phyloP scores from a whole-genome alignment of 2,888 invertebrate genomes.

The Lasiommata megera region DNA sequence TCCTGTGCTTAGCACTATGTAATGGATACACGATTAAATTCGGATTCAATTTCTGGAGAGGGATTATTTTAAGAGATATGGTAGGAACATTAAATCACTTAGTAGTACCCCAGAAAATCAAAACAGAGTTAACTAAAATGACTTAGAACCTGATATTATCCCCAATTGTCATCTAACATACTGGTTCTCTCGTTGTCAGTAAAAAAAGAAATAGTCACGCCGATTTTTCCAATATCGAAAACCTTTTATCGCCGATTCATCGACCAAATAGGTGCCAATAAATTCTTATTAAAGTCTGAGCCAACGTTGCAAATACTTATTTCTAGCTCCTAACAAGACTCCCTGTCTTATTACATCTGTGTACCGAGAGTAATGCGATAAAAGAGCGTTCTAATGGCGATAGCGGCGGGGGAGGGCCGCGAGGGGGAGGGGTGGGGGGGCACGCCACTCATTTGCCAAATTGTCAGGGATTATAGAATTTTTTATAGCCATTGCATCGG shows the following conservation, averaged over 20 bases:
- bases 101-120: too few species aligned
- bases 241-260: background rate
- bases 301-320: background rate
- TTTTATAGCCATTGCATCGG: constrained; percentile 41
- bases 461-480: constrained; percentile 54
- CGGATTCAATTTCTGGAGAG: too few species aligned
- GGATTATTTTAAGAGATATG: too few species aligned
- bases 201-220: too few species aligned
- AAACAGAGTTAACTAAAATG: too few species aligned
- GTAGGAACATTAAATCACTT: too few species aligned
- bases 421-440: constrained; percentile 21
- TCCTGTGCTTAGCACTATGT: too few species aligned
- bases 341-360: constrained; percentile 38
- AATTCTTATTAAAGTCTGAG: background rate
- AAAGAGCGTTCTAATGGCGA: constrained; percentile 53
- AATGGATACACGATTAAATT: too few species aligned
- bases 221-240: too few species aligned
- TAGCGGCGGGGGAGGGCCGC: constrained; percentile 20
- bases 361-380: constrained; percentile 53
- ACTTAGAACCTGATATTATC: too few species aligned
- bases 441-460: constrained; percentile 58
- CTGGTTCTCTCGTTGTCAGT: too few species aligned
- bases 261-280: background rate
- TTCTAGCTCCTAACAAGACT: constrained; percentile 8
- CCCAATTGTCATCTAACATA: too few species aligned